Evolutionary conservation across 2,888 invertebrate species (phyloP).

Genomic region (Dasysyrphus albostriatus): DNA sequence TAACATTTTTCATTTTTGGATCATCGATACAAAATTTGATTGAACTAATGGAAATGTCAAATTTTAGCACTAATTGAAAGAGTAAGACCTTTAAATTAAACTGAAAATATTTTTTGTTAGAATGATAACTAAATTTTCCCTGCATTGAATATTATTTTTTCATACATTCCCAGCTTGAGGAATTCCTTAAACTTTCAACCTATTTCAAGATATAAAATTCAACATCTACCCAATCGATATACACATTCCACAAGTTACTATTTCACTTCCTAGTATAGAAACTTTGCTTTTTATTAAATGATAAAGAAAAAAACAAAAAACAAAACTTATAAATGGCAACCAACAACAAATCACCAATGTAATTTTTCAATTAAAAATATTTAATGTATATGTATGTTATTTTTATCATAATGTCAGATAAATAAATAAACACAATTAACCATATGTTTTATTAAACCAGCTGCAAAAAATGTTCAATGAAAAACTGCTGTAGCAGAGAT

Average conservation of each 20-base stretch:
- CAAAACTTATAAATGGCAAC: constrained; percentile 14
- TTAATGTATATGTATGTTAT: neutral
- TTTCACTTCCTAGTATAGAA: neutral
- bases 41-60: no score
- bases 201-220: neutral
- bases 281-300: neutral
- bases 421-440: neutral
- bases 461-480: constrained; percentile 23
- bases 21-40: no score
- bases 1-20: no score
- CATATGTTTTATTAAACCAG: constrained; percentile 30
- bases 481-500: neutral
- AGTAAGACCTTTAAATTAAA: no score
- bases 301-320: constrained; percentile 3
- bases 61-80: no score
- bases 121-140: neutral
- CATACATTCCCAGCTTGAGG: neutral
- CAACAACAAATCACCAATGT: constrained; percentile 22
- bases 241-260: constrained; percentile 1
- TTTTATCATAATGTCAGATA: constrained; percentile 17
- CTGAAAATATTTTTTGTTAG: no score
- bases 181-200: neutral
- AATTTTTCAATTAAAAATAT: constrained; percentile 45
- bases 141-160: neutral
- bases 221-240: neutral